A percentile compares a stretch with the other conserved stretches of the same genome.
These are phyloP conservation scores for Agrotis exclamationis DNA, from an alignment of 2,888 invertebrate genomes.

Conservation along the genomic window DNA sequence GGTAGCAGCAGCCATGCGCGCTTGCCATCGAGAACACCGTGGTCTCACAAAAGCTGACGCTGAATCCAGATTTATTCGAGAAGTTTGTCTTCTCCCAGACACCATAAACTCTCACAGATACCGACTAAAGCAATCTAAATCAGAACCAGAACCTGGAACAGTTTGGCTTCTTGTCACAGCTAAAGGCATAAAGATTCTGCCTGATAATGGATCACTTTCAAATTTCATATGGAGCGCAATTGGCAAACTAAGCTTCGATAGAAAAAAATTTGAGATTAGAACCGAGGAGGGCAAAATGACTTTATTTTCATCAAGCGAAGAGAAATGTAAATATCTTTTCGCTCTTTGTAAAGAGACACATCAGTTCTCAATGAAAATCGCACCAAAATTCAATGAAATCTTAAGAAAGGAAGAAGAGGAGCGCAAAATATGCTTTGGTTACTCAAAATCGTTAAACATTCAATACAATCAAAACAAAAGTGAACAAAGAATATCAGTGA, in stretches of 20 bases:
- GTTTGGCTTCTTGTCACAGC: constrained; percentile 98
- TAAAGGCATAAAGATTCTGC: constrained; percentile 97
- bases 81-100: constrained; percentile 95
- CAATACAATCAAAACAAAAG: constrained; percentile 92
- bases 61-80: constrained; percentile 96
- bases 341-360: constrained; percentile 97
- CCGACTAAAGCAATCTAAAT: constrained; percentile 94
- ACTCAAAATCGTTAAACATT: constrained; percentile 92
- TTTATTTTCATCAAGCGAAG: constrained; percentile 97
- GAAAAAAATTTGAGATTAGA: constrained; percentile 99
- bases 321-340: constrained; percentile 97
- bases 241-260: constrained; percentile 98
- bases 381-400: constrained; percentile 96
- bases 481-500: constrained; percentile 97
- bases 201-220: constrained; percentile 93
- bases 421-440: constrained; percentile 94
- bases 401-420: constrained; percentile 95
- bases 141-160: constrained; percentile 94
- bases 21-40: constrained; percentile 95
- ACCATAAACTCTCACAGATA: constrained; percentile 97
- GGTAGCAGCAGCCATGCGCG: constrained; percentile 92
- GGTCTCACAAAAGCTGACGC: constrained; percentile 96
- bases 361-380: constrained; percentile 98
- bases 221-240: constrained; percentile 99
- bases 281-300: constrained; percentile 97